Evolutionary conservation across 2,113 vertebrate species (phyloP), one percentile per base, ranked within the genome.

Genomic region (Osmerus mordax): DNA sequence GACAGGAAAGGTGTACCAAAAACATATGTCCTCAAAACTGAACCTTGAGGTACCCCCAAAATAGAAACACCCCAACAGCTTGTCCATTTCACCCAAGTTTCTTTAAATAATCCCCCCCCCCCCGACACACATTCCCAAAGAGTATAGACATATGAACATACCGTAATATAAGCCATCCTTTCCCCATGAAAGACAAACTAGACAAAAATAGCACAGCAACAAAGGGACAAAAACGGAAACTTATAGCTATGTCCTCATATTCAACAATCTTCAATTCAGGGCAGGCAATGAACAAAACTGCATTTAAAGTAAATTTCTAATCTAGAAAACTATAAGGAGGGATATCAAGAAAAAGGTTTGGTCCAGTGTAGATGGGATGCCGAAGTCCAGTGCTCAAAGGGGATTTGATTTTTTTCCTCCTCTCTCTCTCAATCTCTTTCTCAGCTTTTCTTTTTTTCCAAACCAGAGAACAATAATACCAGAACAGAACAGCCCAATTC

Each of bases 391-490:
- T 67, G 23, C 64, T 56, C 28, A 72, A 62, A 54, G 61, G 59
- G 51, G 4, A 51, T 65, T 54, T 18, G 36, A 65, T 32, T 29
- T 55, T 41, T 64, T 32, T 58, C 59, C 78, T 7, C 64, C 80
- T 65, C 59, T 79, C 41, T 65, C 80, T 65, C 18, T 56, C 69
- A 41, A 28, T 59, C 64, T 47, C 51, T 73, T 67, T 41, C n/a
- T n/a, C 32, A 47, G 9, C 69, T 41, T 55, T 60, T 60, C 32
- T 29, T 67, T 55, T 51, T 62, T 47, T 78, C 60, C 75, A 66
- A 52, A 70, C 74, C 64, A 75, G 63, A 70, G 86, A 89, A 91
- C 89, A 92, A 92, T 89, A 83, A 88, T 83, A 69, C 72, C 52
- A 3, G 19, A 63, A n/a, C 63, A 71, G 72, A 64, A 36, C 80